phyloP scores from a whole-genome alignment of 2,888 invertebrate genomes.

The Fragum fragum region DNA sequence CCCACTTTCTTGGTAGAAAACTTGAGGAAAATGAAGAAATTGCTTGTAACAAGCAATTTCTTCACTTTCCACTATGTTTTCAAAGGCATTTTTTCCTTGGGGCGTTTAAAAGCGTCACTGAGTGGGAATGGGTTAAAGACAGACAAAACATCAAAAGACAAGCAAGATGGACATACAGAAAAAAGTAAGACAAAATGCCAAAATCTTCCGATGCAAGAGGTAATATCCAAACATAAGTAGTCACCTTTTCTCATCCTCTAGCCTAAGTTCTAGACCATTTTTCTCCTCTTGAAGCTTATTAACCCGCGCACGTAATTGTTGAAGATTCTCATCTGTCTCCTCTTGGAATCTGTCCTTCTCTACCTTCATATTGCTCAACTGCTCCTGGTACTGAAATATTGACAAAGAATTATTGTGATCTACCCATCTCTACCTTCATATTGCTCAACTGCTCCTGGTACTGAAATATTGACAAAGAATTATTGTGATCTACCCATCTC shows the following conservation, averaged over 20 bases:
- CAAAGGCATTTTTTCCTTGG: too few species aligned
- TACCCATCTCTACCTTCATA: constrained; percentile 82
- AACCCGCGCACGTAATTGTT: constrained; percentile 86
- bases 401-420: constrained; percentile 79
- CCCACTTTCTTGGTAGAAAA: too few species aligned
- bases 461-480: constrained; percentile 68
- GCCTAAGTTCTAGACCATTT: constrained; percentile 79
- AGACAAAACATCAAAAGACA: too few species aligned
- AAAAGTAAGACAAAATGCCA: too few species aligned
- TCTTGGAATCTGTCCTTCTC: constrained; percentile 86
- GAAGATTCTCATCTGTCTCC: constrained; percentile 89
- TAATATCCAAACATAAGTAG: neutral
- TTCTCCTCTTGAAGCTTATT: constrained; percentile 85
- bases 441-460: constrained; percentile 83
- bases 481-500: constrained; percentile 85
- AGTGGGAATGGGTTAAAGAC: too few species aligned
- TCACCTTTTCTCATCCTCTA: constrained; percentile 87
- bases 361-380: constrained; percentile 78
- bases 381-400: constrained; percentile 82
- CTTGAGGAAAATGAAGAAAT: too few species aligned
- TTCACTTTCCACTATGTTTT: constrained; percentile 15
- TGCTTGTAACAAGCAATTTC: constrained; percentile 21
- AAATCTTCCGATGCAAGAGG: too few species aligned
- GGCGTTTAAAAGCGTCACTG: too few species aligned
- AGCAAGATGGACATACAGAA: too few species aligned